These are phyloP conservation scores for Lepidotrigona ventralis DNA, from an alignment of 1,140 invertebrate genomes.

Conservation along the genomic window DNA sequence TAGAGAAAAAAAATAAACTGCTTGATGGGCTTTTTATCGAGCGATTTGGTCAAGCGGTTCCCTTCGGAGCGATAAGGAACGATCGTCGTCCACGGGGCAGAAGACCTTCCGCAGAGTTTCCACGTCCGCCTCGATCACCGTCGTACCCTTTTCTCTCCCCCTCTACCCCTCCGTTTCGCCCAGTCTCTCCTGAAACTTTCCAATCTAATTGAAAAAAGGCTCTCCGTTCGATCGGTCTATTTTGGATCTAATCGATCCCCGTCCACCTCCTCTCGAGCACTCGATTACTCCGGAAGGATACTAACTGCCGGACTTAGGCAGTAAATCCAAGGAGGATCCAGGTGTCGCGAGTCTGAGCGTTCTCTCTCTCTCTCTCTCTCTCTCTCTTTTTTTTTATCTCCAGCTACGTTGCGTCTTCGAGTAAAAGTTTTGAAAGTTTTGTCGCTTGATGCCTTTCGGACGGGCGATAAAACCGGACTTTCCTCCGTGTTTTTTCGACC, in stretches of 20 bases:
- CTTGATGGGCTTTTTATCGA: conserved; percentile 73
- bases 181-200: conserved; percentile 26
- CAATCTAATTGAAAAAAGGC: conserved; percentile 70
- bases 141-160: neutral
- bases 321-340: neutral
- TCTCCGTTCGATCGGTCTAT: neutral
- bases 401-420: neutral
- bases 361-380: no score
- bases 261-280: neutral
- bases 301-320: neutral
- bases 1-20: conserved; percentile 60
- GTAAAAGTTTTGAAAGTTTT: neutral
- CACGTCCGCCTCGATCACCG: conserved; percentile 6
- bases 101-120: neutral
- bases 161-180: neutral
- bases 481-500: neutral
- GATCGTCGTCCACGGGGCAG: conserved; percentile 53
- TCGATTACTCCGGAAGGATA: conserved; percentile 1
- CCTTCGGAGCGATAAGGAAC: conserved; percentile 73
- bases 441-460: neutral
- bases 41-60: conserved; percentile 74
- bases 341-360: neutral
- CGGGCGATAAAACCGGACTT: neutral
- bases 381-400: neutral
- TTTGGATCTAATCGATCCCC: neutral